Evolutionary conservation across 2,113 vertebrate species (phyloP).

Genomic region (Clarias gariepinus): DNA sequence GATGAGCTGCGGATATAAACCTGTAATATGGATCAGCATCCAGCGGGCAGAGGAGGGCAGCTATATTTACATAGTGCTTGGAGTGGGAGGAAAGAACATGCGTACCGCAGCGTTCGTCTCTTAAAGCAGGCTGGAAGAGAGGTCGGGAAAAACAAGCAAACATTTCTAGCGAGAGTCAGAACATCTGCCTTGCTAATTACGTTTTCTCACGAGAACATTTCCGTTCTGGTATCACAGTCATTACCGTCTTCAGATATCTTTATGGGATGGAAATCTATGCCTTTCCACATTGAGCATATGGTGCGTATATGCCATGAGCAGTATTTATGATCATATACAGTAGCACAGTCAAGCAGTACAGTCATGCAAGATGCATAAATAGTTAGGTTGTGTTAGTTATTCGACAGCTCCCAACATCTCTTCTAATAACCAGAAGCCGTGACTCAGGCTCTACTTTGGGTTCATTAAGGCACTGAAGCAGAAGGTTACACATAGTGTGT

Average conservation of each 20-base stretch:
- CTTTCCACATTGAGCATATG: neutral
- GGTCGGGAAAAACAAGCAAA: conserved; percentile 19
- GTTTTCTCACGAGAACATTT: neutral
- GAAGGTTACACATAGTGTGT: conserved; percentile 2
- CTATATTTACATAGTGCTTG: conserved; percentile 55
- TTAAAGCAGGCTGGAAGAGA: conserved; percentile 50
- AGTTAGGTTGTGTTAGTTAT: neutral
- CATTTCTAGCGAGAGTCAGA: conserved; percentile 10
- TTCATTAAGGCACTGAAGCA: conserved; percentile 23
- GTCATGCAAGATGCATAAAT: neutral
- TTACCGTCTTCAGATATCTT: neutral
- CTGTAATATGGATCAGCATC: conserved; percentile 61
- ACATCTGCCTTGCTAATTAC: conserved; percentile 16
- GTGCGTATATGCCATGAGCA: neutral
- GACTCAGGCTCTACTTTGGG: conserved; percentile 20
- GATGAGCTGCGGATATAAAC: conserved; percentile 6
- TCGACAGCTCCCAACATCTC: neutral
- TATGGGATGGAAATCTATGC: neutral
- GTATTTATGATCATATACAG: neutral
- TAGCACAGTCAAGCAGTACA: neutral
- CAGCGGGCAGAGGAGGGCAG: conserved; percentile 59
- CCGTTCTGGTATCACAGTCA: neutral
- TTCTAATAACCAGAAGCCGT: neutral
- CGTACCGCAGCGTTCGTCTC: conserved; percentile 57
- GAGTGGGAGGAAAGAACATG: conserved; percentile 60